A percentile compares a stretch with the other conserved stretches of the same genome.
These are phyloP conservation scores for Pangasius krempfi DNA, from an alignment of 2,797 vertebrate genomes.

Conservation along the genomic window DNA sequence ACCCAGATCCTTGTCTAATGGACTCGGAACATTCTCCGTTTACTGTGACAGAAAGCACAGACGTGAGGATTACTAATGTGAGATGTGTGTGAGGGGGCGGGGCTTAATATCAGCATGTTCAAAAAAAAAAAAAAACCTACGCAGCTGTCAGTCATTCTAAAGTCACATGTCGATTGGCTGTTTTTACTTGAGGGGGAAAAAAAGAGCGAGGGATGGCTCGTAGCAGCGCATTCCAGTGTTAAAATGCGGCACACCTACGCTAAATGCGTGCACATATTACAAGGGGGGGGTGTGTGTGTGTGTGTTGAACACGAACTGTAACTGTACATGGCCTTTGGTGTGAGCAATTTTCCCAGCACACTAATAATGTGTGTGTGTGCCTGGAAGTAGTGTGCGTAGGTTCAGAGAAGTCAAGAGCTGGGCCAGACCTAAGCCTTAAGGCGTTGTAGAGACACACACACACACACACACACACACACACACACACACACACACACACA, in stretches of 20 bases:
- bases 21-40: too few species aligned
- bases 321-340: neutral
- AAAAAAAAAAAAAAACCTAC: neutral
- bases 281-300: neutral
- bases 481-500: constrained; percentile 21
- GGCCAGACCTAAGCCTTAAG: constrained; percentile 1
- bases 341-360: neutral
- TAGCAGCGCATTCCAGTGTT: neutral
- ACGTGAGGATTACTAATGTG: neutral
- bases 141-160: neutral
- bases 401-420: constrained; percentile 22
- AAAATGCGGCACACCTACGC: neutral
- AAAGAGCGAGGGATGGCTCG: too few species aligned
- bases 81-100: neutral
- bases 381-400: neutral
- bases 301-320: neutral
- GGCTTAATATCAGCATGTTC: neutral
- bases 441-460: neutral
- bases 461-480: constrained; percentile 10
- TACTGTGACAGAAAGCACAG: too few species aligned
- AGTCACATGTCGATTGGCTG: neutral
- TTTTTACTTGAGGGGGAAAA: too few species aligned
- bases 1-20: too few species aligned
- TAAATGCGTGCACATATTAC: neutral
- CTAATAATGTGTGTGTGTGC: neutral